phyloP scores from a whole-genome alignment of 1,140 invertebrate species.

The Trichomalopsis sarcophagae region DNA sequence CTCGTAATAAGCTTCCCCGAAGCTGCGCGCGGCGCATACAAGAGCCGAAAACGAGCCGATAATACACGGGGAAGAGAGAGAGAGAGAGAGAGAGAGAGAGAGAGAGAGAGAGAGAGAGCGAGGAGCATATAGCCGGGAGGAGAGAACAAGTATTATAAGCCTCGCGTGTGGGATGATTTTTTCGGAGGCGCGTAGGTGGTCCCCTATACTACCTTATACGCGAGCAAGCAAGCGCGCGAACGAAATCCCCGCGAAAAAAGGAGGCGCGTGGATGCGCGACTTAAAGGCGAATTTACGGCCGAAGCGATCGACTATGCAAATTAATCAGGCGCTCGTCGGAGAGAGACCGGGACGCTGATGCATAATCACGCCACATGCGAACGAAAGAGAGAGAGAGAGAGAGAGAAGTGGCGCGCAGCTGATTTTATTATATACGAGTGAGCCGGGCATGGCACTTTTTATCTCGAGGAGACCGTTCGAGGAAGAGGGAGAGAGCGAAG shows the following conservation, averaged over 20 bases:
- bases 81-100: background rate
- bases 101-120: too few relatives aligned
- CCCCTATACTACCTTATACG: background rate
- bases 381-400: background rate
- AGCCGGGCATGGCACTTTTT: slow-evolving; percentile 9
- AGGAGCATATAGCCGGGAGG: background rate
- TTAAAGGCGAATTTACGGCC: slow-evolving; percentile 6
- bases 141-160: background rate
- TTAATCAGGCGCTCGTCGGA: slow-evolving; percentile 16
- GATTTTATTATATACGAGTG: slow-evolving; percentile 1
- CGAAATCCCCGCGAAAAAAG: slow-evolving; percentile 20
- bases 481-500: background rate
- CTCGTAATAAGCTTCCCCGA: background rate
- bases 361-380: background rate
- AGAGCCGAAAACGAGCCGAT: slow-evolving; percentile 18
- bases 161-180: background rate
- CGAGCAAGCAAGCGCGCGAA: too few relatives aligned
- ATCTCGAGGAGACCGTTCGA: background rate
- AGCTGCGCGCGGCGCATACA: background rate
- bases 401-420: background rate
- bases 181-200: slow-evolving; percentile 11
- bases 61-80: background rate
- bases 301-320: slow-evolving; percentile 30
- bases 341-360: too few relatives aligned
- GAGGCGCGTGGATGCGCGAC: background rate